Evolutionary conservation across 2,888 invertebrate species (phyloP).

Genomic region (Ophion ventricosus): DNA sequence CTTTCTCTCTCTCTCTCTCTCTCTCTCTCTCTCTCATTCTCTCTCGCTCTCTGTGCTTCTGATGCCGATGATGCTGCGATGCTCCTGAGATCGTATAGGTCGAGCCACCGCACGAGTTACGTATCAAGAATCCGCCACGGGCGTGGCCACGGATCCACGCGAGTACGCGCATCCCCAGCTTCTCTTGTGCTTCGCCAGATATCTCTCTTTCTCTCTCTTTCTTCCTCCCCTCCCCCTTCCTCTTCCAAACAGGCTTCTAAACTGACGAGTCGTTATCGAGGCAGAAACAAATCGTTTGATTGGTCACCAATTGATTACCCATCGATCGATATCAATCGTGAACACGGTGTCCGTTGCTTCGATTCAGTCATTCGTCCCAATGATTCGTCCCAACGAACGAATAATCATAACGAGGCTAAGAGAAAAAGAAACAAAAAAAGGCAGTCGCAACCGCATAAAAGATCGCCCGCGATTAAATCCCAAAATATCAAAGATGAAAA

Average conservation of each 20-base stretch:
- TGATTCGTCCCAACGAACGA: background rate
- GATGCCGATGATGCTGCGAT: constrained; percentile 67
- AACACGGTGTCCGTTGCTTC: background rate
- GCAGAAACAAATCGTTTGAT: background rate
- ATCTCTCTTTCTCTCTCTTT: constrained; percentile 56
- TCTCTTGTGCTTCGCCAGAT: constrained; percentile 70
- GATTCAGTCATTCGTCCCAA: background rate
- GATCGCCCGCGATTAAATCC: background rate
- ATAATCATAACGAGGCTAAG: background rate
- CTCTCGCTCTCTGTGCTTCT: constrained; percentile 43
- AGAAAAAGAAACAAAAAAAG: no score
- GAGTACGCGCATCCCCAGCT: constrained; percentile 77
- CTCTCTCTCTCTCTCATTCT: constrained; percentile 19
- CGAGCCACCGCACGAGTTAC: constrained; percentile 83
- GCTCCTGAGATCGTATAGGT: constrained; percentile 77
- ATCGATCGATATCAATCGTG: background rate
- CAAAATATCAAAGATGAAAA: constrained; percentile 9
- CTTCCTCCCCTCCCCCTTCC: constrained; percentile 49
- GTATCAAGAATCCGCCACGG: constrained; percentile 83
- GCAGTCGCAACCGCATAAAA: background rate
- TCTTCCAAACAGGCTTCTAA: background rate
- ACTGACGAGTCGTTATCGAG: background rate
- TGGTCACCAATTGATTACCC: background rate
- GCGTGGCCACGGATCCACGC: constrained; percentile 81
- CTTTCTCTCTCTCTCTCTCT: constrained; percentile 10